These are phyloP conservation scores for Atherinomorus stipes DNA, from an alignment of 2,113 vertebrate genomes.

Conservation along the genomic window DNA sequence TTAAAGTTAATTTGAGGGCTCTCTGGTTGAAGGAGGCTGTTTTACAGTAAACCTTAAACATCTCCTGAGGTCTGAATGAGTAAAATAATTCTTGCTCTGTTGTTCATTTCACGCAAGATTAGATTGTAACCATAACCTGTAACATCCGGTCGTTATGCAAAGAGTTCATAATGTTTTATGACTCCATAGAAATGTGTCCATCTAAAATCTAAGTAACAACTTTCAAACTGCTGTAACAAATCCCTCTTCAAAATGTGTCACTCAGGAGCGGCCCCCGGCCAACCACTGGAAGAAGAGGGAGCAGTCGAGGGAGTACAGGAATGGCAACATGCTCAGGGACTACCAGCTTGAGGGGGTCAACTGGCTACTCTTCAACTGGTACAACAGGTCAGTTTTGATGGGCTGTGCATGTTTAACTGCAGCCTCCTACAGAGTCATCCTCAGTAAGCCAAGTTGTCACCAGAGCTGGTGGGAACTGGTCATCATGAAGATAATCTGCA, in stretches of 20 bases:
- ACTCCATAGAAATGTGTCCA: background rate
- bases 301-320: conserved; percentile 95
- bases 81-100: no score
- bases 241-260: conserved; percentile 12
- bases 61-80: no score
- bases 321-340: conserved; percentile 97
- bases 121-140: no score
- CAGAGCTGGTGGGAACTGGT: no score
- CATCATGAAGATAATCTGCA: no score
- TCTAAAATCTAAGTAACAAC: background rate
- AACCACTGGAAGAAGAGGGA: conserved; percentile 98
- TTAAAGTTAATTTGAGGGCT: no score
- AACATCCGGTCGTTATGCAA: background rate
- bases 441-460: no score
- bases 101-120: no score
- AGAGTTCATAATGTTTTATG: background rate
- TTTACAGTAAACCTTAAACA: no score
- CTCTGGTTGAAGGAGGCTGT: no score
- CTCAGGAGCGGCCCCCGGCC: conserved; percentile 94
- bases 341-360: conserved; percentile 99
- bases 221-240: background rate
- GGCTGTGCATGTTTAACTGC: background rate
- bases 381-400: conserved; percentile 90
- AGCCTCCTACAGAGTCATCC: no score
- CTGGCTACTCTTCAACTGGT: conserved; percentile 99